Percentiles rank a stretch among this genome's conserved stretches.
These are phyloP conservation scores for Coenobita brevimanus DNA, from an alignment of 1,140 invertebrate species.

Conservation along the genomic window DNA sequence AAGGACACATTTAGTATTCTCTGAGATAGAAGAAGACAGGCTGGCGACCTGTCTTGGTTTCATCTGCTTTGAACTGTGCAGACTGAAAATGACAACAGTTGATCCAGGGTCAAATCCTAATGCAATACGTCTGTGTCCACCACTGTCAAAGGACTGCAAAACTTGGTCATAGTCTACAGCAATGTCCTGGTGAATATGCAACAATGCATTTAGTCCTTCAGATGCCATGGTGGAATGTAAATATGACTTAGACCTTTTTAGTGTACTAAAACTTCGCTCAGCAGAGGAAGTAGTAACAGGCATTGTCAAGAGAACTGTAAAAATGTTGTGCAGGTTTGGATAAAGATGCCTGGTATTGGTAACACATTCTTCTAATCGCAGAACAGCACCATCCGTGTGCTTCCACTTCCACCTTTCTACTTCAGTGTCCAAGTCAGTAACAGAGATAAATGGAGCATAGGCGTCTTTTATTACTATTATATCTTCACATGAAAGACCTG, in stretches of 20 bases:
- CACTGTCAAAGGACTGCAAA: constrained; percentile 28
- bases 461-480: constrained; percentile 17
- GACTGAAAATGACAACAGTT: too few relatives aligned
- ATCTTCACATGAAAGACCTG: constrained; percentile 3
- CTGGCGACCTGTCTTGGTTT: too few relatives aligned
- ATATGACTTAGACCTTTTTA: constrained; percentile 26
- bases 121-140: constrained; percentile 30
- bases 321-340: constrained; percentile 14
- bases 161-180: constrained; percentile 21
- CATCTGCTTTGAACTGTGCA: too few relatives aligned
- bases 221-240: constrained; percentile 11
- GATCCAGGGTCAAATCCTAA: background rate
- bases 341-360: background rate
- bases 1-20: too few relatives aligned
- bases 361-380: constrained; percentile 19
- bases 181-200: constrained; percentile 28
- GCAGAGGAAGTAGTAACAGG: constrained; percentile 22
- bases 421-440: constrained; percentile 27
- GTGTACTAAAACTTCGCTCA: constrained; percentile 12
- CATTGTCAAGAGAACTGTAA: constrained; percentile 27
- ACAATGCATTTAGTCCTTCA: background rate
- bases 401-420: constrained; percentile 29
- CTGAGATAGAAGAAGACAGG: too few relatives aligned
- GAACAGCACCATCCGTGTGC: constrained; percentile 3
- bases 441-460: constrained; percentile 15